Evolutionary conservation across 2,113 vertebrate species (phyloP).

Genomic region (Leucoraja erinaceus): DNA sequence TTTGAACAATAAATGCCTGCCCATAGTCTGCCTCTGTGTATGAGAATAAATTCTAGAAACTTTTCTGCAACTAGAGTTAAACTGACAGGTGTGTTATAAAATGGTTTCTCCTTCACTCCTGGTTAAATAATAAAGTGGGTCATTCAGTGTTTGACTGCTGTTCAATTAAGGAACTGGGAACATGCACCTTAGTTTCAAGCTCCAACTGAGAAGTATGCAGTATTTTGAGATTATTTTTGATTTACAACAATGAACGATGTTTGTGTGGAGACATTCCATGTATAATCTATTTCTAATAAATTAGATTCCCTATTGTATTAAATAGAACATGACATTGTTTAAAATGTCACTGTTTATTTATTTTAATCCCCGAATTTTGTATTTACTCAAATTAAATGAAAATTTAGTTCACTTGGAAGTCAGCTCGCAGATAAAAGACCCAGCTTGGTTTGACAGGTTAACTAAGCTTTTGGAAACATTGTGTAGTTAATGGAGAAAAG

Average conservation of each 20-base stretch:
- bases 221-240: not conserved
- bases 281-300: not conserved
- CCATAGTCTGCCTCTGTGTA: not conserved
- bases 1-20: not conserved
- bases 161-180: constrained; percentile 1
- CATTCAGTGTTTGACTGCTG: not conserved
- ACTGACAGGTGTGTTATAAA: not conserved
- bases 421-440: not conserved
- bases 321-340: not conserved
- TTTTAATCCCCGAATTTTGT: not conserved
- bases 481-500: not conserved
- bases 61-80: not conserved
- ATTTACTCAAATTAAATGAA: constrained; percentile 7
- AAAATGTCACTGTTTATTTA: not conserved
- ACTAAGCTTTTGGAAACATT: not conserved
- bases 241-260: not conserved
- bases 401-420: not conserved
- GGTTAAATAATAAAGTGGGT: not conserved
- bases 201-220: not conserved
- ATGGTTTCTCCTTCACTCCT: not conserved
- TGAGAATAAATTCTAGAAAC: not conserved
- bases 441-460: not conserved
- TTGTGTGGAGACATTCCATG: not conserved
- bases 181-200: not conserved
- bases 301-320: not conserved